Conservation (phyloP, 2,113 vertebrate genomes). For the Suricata suricatta region DNA sequence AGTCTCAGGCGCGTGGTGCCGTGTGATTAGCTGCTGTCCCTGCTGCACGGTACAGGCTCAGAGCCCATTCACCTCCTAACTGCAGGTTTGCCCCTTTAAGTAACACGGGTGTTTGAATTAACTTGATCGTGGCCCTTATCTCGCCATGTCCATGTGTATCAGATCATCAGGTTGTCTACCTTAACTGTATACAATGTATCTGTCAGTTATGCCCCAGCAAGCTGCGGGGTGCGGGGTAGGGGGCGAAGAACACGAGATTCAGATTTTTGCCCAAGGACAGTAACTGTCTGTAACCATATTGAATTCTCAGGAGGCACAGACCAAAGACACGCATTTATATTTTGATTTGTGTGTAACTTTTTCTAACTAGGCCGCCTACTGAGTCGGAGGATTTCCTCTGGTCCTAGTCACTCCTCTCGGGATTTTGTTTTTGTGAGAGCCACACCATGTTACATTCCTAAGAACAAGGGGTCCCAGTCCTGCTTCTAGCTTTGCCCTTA, state of each 20-base stretch:
- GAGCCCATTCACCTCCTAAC: not conserved
- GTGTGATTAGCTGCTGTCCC: no score
- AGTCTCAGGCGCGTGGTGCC: not conserved
- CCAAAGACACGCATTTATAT: not conserved
- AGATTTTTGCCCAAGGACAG: not conserved
- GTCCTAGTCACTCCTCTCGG: not conserved
- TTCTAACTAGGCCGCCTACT: not conserved
- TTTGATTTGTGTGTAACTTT: not conserved
- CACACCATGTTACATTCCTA: not conserved
- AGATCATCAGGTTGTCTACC: not conserved
- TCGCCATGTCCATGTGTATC: not conserved
- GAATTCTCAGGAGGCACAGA: not conserved
- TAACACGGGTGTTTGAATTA: accelerated
- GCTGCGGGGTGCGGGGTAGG: no score
- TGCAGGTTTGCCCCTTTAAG: not conserved
- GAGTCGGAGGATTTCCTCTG: not conserved
- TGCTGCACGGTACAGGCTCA: no score
- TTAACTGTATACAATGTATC: not conserved
- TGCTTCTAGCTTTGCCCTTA: not conserved
- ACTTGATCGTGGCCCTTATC: not conserved
- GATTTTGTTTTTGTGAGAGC: not conserved
- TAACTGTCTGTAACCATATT: no score
- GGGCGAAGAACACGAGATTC: not conserved
- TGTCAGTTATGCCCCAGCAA: not conserved
- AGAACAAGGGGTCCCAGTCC: not conserved